Conservation (phyloP, 2,113 vertebrate genomes). For the Bostrychus sinensis region DNA sequence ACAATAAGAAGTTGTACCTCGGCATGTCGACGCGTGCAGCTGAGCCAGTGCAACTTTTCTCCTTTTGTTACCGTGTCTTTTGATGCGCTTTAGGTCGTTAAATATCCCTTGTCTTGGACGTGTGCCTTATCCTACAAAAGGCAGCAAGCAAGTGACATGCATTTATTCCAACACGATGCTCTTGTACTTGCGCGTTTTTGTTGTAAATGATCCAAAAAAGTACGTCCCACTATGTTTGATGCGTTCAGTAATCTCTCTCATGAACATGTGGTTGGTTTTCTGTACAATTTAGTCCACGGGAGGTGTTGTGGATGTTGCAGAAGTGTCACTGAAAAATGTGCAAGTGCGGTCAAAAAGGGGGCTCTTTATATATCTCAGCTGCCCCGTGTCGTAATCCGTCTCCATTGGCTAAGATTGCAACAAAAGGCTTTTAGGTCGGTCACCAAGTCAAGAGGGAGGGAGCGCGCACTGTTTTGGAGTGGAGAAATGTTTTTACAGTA, state of each 20-base stretch:
- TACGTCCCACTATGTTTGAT: conserved; percentile 64
- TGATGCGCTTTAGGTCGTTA: conserved; percentile 53
- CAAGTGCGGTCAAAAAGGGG: conserved; percentile 81
- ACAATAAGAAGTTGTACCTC: conserved; percentile 85
- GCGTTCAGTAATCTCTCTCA: conserved; percentile 66
- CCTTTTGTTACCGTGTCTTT: conserved; percentile 35
- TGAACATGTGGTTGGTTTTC: conserved; percentile 67
- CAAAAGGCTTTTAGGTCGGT: conserved; percentile 96
- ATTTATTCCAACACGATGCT: conserved; percentile 68
- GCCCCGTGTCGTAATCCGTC: conserved; percentile 92
- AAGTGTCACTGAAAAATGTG: conserved; percentile 84
- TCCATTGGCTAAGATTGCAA: conserved; percentile 95
- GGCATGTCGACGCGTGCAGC: conserved; percentile 79
- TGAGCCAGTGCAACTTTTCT: conserved; percentile 60
- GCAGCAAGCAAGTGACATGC: conserved; percentile 61
- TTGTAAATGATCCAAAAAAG: conserved; percentile 47
- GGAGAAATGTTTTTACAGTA: conserved; percentile 66
- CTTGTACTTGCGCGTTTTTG: conserved; percentile 33
- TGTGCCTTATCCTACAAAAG: conserved; percentile 63
- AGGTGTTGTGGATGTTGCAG: conserved; percentile 72
- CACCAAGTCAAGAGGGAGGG: conserved; percentile 84
- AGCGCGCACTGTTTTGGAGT: conserved; percentile 57
- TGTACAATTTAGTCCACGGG: conserved; percentile 72
- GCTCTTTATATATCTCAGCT: conserved; percentile 94
- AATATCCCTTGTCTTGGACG: conserved; percentile 50